Conservation (phyloP, 1,140 invertebrate species). For the Notospermus geniculatus region DNA sequence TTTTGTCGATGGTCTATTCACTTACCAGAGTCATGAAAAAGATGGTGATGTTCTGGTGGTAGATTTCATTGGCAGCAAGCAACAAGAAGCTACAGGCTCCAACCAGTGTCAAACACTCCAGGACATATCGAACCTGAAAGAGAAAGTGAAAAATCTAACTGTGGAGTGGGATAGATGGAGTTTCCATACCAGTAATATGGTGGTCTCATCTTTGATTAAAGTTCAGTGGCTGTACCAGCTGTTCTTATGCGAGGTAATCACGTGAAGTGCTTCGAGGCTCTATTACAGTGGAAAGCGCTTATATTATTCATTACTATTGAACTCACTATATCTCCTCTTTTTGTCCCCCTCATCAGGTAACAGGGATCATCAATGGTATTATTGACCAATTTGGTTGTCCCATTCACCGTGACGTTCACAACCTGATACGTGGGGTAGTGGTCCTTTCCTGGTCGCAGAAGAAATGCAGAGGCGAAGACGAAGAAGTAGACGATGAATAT, state of each 20-base stretch:
- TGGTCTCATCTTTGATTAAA: too few species aligned
- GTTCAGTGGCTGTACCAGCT: too few species aligned
- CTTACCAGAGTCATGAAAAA: conserved; percentile 53
- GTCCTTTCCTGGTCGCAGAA: conserved; percentile 71
- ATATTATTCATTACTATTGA: too few species aligned
- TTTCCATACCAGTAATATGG: too few species aligned
- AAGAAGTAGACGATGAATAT: conserved; percentile 87
- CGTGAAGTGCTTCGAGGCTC: too few species aligned
- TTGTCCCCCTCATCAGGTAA: conserved; percentile 45
- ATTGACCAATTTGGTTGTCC: conserved; percentile 29
- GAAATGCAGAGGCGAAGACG: conserved; percentile 81
- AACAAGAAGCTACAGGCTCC: conserved; percentile 46
- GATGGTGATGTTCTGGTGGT: conserved; percentile 49
- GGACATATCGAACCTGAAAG: conserved; percentile 41
- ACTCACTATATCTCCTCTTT: conserved; percentile 37
- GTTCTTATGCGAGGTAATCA: too few species aligned
- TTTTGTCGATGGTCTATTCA: conserved; percentile 10
- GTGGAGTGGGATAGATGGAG: too few species aligned
- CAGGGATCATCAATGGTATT: conserved; percentile 41
- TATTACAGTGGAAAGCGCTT: too few species aligned
- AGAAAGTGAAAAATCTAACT: conserved; percentile 17
- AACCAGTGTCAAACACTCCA: conserved; percentile 47
- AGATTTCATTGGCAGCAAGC: conserved; percentile 51
- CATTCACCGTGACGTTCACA: conserved; percentile 17
- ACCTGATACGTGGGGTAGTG: conserved; percentile 50